Percentiles rank a stretch among this genome's conserved stretches.
phyloP scores from a whole-genome alignment of 2,888 invertebrate species.

The Myathropa florea region DNA sequence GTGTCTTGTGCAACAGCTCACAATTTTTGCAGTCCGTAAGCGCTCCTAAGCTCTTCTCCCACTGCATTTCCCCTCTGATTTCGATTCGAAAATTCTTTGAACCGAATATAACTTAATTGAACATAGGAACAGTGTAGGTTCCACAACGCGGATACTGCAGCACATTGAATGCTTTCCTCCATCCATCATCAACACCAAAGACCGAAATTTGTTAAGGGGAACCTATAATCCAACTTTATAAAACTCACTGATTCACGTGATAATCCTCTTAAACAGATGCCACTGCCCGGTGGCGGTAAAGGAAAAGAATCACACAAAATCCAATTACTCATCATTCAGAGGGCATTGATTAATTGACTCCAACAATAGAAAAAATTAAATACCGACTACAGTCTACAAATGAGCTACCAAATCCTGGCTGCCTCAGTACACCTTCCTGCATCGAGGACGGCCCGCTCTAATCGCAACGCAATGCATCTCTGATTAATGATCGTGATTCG shows the following conservation, averaged over 20 bases:
- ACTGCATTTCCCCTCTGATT: too few species aligned
- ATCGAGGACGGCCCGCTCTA: not conserved
- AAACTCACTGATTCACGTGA: not conserved
- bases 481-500: conserved; percentile 34
- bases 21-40: too few species aligned
- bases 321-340: not conserved
- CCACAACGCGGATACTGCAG: too few species aligned
- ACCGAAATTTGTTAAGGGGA: too few species aligned
- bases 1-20: too few species aligned
- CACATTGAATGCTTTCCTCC: too few species aligned
- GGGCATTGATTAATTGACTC: conserved; percentile 25
- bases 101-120: too few species aligned
- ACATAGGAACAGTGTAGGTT: too few species aligned
- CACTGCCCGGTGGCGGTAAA: not conserved
- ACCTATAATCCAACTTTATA: not conserved
- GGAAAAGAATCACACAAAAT: not conserved
- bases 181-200: too few species aligned
- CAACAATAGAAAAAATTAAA: not conserved
- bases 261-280: not conserved
- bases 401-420: conserved; percentile 18
- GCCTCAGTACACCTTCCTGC: not conserved
- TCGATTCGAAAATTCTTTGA: too few species aligned
- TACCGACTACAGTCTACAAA: not conserved
- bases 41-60: too few species aligned
- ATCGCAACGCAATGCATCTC: not conserved